Base-by-base conservation (phyloP, 2,797 vertebrate species). In the Myotis myotis region DNA sequence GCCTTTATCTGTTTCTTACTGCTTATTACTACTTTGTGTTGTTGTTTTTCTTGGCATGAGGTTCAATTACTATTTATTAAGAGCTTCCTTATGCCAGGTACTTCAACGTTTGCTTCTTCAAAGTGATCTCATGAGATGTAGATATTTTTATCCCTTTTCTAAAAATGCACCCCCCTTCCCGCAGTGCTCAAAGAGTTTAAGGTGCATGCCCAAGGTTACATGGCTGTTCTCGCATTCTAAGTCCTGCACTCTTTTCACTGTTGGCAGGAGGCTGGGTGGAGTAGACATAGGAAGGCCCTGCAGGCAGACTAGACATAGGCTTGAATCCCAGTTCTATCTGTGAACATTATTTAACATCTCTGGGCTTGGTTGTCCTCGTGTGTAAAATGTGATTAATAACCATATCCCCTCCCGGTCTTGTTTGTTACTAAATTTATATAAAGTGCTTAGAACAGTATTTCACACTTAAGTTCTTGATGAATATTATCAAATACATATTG, bases 371-470 rank as follows among this genome's bases (percentile, higher is more conserved):
- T 85, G 41, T 72, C 51, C 20, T 47, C 9, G 6, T 88, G 30
- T 91, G 8, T 79, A 90, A 93, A 94, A 70, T 92, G 25, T 47
- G 17, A 66, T 36, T 71, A 87, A 81, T 66, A 81, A 33, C 51
- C 41, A 28, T 80, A 12, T 23, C 8, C 62, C n/a, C 22, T 83
- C 12, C 28, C 23, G 82, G 25, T 70, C 66, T 64, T 79, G 30
- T 80, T 89, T 79, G 9, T 76, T 60, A 23, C 23, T 74, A 92
- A 92, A 22, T 57, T 94, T 72, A 41, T 83, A 3, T 83, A 30
- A 85, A 74, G 6, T 76, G 30, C 15, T 74, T 51, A 53, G 36
- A 66, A 76, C 15, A 84, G 6, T 81, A 30, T 33, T 89, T 74
- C 38, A 10, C 28, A 84, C 17, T 8, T 74, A 60, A 41, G 5